Evolutionary conservation across 1,140 invertebrate species (phyloP).

Genomic region (Adoxophyes honmai): DNA sequence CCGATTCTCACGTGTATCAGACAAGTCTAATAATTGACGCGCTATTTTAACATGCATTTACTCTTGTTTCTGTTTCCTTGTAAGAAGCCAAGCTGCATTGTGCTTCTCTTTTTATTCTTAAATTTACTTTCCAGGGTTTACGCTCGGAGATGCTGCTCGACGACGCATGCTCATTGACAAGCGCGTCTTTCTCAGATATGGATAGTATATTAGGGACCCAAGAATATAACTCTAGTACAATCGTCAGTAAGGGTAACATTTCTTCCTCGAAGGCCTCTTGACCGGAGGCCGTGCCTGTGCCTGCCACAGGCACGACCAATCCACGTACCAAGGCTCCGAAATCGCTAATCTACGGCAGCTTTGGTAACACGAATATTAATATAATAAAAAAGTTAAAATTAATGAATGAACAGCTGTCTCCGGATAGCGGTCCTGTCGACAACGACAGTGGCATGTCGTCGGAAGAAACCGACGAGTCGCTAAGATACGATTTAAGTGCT

Average conservation of each 20-base stretch:
- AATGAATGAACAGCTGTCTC: conserved; percentile 28
- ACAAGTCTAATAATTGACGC: too few relatives aligned
- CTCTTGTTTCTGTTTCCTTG: too few relatives aligned
- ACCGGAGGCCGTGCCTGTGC: conserved; percentile 71
- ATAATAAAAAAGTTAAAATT: conserved; percentile 33
- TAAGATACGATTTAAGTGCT: conserved; percentile 40
- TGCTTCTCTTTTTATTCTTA: too few relatives aligned
- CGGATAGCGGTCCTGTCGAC: conserved; percentile 32
- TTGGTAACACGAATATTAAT: conserved; percentile 50
- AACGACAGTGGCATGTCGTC: conserved; percentile 72
- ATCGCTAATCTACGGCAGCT: conserved; percentile 53
- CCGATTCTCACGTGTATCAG: too few relatives aligned
- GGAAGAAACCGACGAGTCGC: conserved; percentile 61
- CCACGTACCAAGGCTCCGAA: conserved; percentile 29
- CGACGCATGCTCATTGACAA: conserved; percentile 55
- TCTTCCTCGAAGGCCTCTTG: conserved; percentile 48
- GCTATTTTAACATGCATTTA: too few relatives aligned
- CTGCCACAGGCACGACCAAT: conserved; percentile 47
- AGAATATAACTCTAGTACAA: conserved; percentile 43
- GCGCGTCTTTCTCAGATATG: conserved; percentile 48
- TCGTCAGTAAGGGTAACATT: conserved; percentile 54
- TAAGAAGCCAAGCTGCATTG: too few relatives aligned
- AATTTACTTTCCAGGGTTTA: conserved; percentile 48
- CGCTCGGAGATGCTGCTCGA: conserved; percentile 58
- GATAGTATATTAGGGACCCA: conserved; percentile 52